Base-by-base conservation (phyloP, 2,888 invertebrate species). In the Arrhopalites spinosus region DNA sequence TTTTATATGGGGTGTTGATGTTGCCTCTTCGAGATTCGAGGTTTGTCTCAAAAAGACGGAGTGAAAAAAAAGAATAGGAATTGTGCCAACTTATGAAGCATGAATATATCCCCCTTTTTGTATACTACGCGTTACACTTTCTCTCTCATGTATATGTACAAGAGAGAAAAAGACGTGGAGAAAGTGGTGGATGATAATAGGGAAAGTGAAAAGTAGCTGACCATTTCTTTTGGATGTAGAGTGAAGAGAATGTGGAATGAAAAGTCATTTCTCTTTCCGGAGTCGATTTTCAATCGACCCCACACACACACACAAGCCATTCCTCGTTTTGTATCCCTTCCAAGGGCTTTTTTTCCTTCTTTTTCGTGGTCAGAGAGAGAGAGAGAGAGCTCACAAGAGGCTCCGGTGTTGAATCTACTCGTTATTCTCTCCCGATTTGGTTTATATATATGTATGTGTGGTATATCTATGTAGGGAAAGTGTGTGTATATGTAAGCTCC, bases 151-250 rank as follows among this genome's bases (percentile, higher is more conserved):
- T 30, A n/a, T 25, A 5, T 23, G 23, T 27, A 63, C 2, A 25
- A 63, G 27, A 63, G 27, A 63, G 36, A 61, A 29, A 43, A n/a
- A 63, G 61, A 63, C 1, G 17, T 20, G 43, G 59, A 73, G 30
- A 73, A 64, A 25, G 17, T 45, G 66, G 15, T 30, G 29, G 56
- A 45, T 66, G 23, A 15, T 20, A 56, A 56, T 56, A 15, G 61
- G 29, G 7, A 75, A 68, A 73, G 73, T 50, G 66, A 45, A 73
- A 78, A 75, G 73, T 78, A 76, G 76, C 70, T 74, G 78, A 78
- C 78, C 78, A 61, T 76, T 76, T 71, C 78, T 66, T 67, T 73
- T 64, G 63, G 63, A 36, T 66, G 29, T 27, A 29, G 61, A 76
- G 50, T 43, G 25, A 66, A 45, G 72, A 29, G 71, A 72, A 61